Evolutionary conservation across 2,113 vertebrate genomes (phyloP).

Genomic region (Nothoprocta perdicaria): DNA sequence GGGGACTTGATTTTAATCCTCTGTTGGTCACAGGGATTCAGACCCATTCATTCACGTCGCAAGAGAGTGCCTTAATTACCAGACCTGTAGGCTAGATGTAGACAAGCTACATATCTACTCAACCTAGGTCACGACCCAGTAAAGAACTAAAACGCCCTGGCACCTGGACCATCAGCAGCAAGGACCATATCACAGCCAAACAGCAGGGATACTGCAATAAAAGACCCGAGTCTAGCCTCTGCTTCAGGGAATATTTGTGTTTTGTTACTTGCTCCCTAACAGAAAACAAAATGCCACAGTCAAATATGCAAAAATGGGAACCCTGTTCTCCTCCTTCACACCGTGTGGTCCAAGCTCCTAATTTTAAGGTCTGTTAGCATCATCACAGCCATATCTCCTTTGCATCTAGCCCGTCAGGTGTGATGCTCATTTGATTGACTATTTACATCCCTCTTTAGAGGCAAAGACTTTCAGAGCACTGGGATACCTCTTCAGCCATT

Average conservation of each 20-base stretch:
- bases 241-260: background rate
- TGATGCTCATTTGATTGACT: background rate
- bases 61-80: background rate
- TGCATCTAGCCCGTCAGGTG: background rate
- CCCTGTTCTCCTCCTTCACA: background rate
- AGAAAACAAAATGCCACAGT: background rate
- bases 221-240: background rate
- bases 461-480: background rate
- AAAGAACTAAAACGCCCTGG: background rate
- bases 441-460: background rate
- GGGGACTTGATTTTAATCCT: background rate
- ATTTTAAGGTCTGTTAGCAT: background rate
- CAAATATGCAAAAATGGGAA: background rate
- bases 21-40: background rate
- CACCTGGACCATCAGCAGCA: background rate
- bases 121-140: background rate
- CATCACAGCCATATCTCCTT: background rate
- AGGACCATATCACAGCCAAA: background rate
- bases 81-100: background rate
- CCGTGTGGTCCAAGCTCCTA: background rate
- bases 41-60: background rate
- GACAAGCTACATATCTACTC: background rate
- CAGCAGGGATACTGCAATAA: background rate
- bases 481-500: conserved; percentile 3
- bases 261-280: background rate